Evolutionary conservation across 2,113 vertebrate genomes (phyloP), one percentile per base, ranked within the genome.

Genomic region (Pygoscelis antarcticus): DNA sequence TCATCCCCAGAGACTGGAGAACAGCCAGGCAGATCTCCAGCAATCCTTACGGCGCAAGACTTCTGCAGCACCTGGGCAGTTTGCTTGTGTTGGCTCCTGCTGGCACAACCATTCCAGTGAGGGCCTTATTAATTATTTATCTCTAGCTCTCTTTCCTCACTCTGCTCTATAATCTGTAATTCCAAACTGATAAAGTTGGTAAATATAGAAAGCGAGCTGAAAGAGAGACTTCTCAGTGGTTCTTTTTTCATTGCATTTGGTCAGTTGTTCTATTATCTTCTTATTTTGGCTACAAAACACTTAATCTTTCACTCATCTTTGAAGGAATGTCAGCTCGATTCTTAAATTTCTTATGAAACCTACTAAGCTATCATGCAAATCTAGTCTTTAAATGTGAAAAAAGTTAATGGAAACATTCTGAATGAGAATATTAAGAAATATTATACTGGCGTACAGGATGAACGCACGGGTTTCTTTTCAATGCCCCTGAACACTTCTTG

Each of bases 71-170:
- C 20, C 60, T 16, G 51, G n/a, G 34, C 46, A 51, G 13, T 32
- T 62, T 2, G 5, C 29, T 58, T 1, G 1, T 22, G 26, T 4
- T 72, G 66, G 34, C 32, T 95, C 46, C 10, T 0, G 2, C 44
- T 44, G 57, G 32, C 64, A 74, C 36, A 72, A 46, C 25, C 18
- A 4, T 11, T 34, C 23, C 80, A 83, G 22, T 3, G 2, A 64
- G 8, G 16, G 17, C 47, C 20, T 47, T 62, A 40, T 4, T 25
- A 61, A 44, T 8, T 10, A 75, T 36, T 90, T 38, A 34, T 22
- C 13, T 76, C 19, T 12, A 76, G 23, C 10, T 74, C 62, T 36
- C 55, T 15, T 89, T 62, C 51, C 51, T 71, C 38, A 44, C 12
- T 30, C 57, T 29, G 34, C 23, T 71, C 74, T 55, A 5, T 20